Evolutionary conservation across 2,113 vertebrate genomes (phyloP).

Genomic region (Nannospalax galili): DNA sequence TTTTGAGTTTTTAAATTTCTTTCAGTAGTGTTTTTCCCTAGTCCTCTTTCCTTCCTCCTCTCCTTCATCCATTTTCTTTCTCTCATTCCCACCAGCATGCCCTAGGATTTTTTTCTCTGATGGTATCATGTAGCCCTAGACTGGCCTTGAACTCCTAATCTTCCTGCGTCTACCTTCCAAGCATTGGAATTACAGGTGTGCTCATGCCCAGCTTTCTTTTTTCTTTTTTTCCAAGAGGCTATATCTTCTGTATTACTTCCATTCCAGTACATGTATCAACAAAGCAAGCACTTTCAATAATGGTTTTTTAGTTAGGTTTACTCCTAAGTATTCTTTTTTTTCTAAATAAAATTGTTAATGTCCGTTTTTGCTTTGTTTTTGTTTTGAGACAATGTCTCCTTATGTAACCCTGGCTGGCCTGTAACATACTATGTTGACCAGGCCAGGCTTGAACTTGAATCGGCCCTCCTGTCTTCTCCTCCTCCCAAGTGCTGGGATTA

Average conservation of each 20-base stretch:
- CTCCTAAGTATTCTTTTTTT: constrained; percentile 12
- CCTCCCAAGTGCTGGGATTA: background rate
- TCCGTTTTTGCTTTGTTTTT: background rate
- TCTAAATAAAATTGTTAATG: constrained; percentile 5
- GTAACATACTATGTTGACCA: background rate
- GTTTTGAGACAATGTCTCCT: background rate
- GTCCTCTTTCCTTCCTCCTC: background rate
- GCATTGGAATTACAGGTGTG: background rate
- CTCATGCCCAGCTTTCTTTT: background rate
- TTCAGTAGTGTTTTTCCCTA: background rate
- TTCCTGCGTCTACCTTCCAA: background rate
- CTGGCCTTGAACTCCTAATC: background rate
- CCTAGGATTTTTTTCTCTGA: background rate
- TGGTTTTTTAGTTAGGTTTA: background rate
- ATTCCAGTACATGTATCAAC: background rate
- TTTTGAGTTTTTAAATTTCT: too few species aligned
- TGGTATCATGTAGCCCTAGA: background rate
- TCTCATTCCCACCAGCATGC: too few species aligned
- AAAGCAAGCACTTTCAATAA: background rate
- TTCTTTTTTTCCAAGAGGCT: background rate
- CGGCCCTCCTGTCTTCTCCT: background rate
- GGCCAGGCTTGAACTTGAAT: background rate
- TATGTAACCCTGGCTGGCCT: background rate
- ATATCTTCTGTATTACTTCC: background rate
- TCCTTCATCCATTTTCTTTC: background rate